Conservation (phyloP, 2,888 invertebrate species). For the Athetis lepigone region DNA sequence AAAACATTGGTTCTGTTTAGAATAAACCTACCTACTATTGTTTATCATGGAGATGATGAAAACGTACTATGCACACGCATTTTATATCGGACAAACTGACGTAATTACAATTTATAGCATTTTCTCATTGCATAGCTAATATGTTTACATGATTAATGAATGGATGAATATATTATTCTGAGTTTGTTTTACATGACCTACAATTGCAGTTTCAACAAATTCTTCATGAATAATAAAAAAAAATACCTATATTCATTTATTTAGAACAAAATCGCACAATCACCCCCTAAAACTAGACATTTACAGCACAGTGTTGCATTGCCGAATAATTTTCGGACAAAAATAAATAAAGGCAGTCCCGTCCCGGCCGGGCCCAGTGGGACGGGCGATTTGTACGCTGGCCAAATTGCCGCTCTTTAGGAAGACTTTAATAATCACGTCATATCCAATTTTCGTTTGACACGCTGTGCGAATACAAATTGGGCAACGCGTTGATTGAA, state of each 20-base stretch:
- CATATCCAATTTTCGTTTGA: slow-evolving; percentile 87
- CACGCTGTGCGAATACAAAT: slow-evolving; percentile 83
- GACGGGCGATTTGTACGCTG: slow-evolving; percentile 82
- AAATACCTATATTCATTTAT: too few species aligned
- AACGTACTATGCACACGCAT: neutral
- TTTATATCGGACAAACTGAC: neutral
- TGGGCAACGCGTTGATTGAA: slow-evolving; percentile 76
- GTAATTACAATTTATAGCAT: slow-evolving; percentile 3
- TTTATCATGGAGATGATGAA: neutral
- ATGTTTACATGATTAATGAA: neutral
- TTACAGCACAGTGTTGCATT: slow-evolving; percentile 57
- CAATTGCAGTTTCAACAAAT: neutral
- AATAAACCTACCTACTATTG: neutral
- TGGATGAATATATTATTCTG: neutral
- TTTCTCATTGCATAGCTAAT: neutral
- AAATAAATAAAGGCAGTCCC: slow-evolving; percentile 76
- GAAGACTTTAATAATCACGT: slow-evolving; percentile 87
- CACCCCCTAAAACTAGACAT: slow-evolving; percentile 9
- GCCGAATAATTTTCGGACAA: slow-evolving; percentile 64
- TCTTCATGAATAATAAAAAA: neutral
- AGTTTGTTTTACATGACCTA: slow-evolving; percentile 10
- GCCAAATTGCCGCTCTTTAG: slow-evolving; percentile 88
- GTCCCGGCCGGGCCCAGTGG: slow-evolving; percentile 76
- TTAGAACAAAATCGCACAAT: neutral
- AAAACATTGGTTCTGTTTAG: neutral